Percentiles rank a stretch among this genome's conserved stretches.
Evolutionary conservation across 2,888 invertebrate genomes (phyloP).

Genomic region (Leucophora obtusa): DNA sequence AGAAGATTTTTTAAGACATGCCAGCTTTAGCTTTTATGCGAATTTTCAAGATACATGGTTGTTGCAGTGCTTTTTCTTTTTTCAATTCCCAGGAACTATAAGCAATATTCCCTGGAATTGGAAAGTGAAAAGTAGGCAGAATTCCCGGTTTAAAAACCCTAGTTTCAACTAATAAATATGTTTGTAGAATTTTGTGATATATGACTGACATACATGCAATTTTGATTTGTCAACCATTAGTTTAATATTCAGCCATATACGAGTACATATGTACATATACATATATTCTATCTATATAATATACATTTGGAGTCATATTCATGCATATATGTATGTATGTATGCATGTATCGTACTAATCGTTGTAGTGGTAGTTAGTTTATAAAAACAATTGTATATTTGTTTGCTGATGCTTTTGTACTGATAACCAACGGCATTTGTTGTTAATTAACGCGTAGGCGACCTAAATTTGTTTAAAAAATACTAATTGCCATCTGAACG

Average conservation of each 20-base stretch:
- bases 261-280: background rate
- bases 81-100: no score
- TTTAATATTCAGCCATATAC: background rate
- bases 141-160: no score
- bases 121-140: no score
- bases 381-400: constrained; percentile 48
- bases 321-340: background rate
- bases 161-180: no score
- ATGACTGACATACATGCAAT: constrained; percentile 73
- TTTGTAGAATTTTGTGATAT: constrained; percentile 56
- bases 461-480: constrained; percentile 57
- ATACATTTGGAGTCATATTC: no score
- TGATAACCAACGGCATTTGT: constrained; percentile 60
- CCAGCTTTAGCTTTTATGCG: no score
- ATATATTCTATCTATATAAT: no score
- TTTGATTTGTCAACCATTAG: constrained; percentile 71
- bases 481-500: constrained; percentile 42
- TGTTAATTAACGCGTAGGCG: constrained; percentile 63
- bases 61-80: no score
- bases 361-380: constrained; percentile 17
- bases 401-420: constrained; percentile 54
- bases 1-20: no score
- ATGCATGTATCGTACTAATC: background rate
- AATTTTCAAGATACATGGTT: no score
- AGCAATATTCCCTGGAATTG: no score